phyloP scores from a whole-genome alignment of 2,888 invertebrate genomes.

The Drosophila paracracens region DNA sequence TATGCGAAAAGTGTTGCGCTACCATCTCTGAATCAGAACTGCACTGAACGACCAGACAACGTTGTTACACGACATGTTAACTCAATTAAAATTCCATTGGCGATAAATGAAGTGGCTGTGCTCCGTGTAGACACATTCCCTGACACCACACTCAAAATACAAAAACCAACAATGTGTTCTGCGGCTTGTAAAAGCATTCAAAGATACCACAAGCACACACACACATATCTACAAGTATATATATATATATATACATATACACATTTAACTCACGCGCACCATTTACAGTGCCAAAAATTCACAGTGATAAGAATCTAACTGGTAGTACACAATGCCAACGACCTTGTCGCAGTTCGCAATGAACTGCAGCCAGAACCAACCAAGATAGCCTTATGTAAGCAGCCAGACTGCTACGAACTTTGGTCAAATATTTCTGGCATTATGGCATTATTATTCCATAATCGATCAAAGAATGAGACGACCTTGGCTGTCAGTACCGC shows the following conservation, averaged over 20 bases:
- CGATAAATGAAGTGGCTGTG: slow-evolving; percentile 63
- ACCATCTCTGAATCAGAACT: slow-evolving; percentile 38
- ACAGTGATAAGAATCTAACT: slow-evolving; percentile 27
- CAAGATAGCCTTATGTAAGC: slow-evolving; percentile 39
- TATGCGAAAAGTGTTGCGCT: slow-evolving; percentile 8
- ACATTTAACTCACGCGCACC: slow-evolving; percentile 31
- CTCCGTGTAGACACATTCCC: slow-evolving; percentile 47
- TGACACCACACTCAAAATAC: slow-evolving; percentile 12
- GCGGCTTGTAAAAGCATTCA: slow-evolving; percentile 58
- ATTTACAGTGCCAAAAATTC: slow-evolving; percentile 66
- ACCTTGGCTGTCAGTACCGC: slow-evolving; percentile 25
- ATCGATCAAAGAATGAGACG: slow-evolving; percentile 50
- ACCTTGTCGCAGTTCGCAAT: slow-evolving; percentile 51
- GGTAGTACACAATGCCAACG: slow-evolving; percentile 48
- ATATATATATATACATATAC: neutral
- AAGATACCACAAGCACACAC: slow-evolving; percentile 33
- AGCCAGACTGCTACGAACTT: slow-evolving; percentile 20
- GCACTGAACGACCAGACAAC: slow-evolving; percentile 30
- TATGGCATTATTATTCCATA: neutral
- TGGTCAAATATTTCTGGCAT: slow-evolving; percentile 53
- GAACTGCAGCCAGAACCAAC: slow-evolving; percentile 5
- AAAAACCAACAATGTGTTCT: slow-evolving; percentile 20
- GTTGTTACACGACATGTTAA: slow-evolving; percentile 60
- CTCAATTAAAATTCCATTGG: slow-evolving; percentile 68
- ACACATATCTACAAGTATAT: slow-evolving; percentile 12